Percentiles rank a stretch among this genome's conserved stretches.
These are phyloP conservation scores for Meloidogyne chitwoodi DNA, from an alignment of 1,140 invertebrate species.

Conservation along the genomic window DNA sequence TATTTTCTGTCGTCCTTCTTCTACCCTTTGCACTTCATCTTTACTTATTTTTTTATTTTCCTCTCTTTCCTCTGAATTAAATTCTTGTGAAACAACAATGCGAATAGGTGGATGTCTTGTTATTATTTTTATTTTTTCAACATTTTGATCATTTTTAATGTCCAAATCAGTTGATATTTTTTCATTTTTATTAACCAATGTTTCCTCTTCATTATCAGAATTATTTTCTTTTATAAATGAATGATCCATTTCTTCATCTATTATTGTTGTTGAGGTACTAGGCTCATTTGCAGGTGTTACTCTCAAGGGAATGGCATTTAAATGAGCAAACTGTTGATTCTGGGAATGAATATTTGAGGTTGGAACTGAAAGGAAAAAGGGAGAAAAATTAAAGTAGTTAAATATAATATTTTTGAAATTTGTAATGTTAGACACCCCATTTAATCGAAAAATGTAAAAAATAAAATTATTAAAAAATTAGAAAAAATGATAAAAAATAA, in stretches of 20 bases:
- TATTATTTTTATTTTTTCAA: background rate
- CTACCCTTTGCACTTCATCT: background rate
- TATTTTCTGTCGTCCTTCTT: background rate
- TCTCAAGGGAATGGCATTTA: background rate
- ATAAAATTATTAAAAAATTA: too few relatives aligned
- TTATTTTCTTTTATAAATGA: background rate
- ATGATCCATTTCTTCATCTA: background rate
- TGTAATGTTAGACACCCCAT: too few relatives aligned
- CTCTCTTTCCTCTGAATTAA: background rate
- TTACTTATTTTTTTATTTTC: too few relatives aligned
- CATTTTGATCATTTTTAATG: background rate
- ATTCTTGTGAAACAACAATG: constrained; percentile 4
- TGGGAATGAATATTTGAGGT: background rate
- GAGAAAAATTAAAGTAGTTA: too few relatives aligned
- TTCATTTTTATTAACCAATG: background rate
- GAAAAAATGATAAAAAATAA: too few relatives aligned
- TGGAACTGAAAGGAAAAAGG: background rate
- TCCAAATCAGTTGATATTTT: background rate
- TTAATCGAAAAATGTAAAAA: too few relatives aligned
- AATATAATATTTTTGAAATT: too few relatives aligned
- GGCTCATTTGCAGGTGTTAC: background rate
- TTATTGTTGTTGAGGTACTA: background rate
- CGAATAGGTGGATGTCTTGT: background rate
- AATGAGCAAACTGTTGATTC: background rate
- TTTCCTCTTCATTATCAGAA: background rate